Evolutionary conservation across 2,113 vertebrate species (phyloP).

Genomic region (Saguinus imperator): DNA sequence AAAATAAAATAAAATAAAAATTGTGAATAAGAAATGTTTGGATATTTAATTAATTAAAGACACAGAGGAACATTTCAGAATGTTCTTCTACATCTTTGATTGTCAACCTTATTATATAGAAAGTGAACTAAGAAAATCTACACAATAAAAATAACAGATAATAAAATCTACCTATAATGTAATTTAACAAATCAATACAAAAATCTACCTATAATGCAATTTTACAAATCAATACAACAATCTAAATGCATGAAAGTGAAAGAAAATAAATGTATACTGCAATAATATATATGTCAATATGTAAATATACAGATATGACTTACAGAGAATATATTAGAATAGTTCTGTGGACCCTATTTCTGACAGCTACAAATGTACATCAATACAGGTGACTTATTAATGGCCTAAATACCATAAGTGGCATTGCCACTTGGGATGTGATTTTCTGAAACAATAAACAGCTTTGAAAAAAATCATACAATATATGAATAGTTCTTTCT

Average conservation of each 20-base stretch:
- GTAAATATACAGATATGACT: neutral
- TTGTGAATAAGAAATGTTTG: neutral
- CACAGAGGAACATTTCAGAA: neutral
- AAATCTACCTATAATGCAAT: neutral
- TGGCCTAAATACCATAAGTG: neutral
- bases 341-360: neutral
- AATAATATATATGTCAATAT: neutral
- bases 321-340: neutral
- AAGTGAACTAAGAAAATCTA: neutral
- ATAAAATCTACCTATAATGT: neutral
- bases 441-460: constrained; percentile 11
- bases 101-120: neutral
- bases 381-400: neutral
- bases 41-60: neutral
- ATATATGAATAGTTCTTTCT: neutral
- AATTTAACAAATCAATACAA: neutral
- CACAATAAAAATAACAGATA: neutral
- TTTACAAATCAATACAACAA: neutral
- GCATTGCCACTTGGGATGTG: neutral
- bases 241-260: neutral
- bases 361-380: neutral
- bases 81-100: neutral
- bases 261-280: neutral
- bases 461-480: neutral
- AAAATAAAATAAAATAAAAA: neutral